Evolutionary conservation across 2,888 invertebrate species (phyloP), one percentile per base, ranked within the genome.

Genomic region (Morinoia aosen): DNA sequence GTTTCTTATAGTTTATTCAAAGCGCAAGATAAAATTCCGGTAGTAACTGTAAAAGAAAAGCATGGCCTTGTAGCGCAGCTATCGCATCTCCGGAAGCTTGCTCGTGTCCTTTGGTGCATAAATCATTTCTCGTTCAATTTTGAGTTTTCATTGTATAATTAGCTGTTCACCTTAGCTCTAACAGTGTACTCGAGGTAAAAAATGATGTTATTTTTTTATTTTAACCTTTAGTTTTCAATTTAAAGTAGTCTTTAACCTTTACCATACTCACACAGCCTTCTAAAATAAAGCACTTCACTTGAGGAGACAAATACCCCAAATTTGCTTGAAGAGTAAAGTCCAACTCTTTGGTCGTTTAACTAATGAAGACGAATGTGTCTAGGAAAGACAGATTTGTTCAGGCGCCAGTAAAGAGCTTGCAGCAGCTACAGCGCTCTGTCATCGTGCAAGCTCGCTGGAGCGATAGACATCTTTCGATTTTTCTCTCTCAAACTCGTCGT

Each of bases 381-480:
- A 76, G 25, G 76, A 76, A 76, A 19, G 76, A 76, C 76, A 33
- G 76, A 10, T 76, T 76, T 19, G 76, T 76, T 76, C 76, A 76
- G 25, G 76, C 25, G 76, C 76, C 25, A 76, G 76, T 33, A 33
- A 76, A 33, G 76, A 76, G 12, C 76, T 12, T 33, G 76, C 2
- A 16, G 14, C 33, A 16, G 76, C 33, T 16, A 76, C 25, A 33
- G 76, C 76, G 25, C 76, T 76, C 76, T 76, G 76, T 76, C 76
- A 76, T 76, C 76, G 12, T 76, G 25, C 76, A 76, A 25, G 76
- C 76, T 76, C 76, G 76, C 76, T 76, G 25, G 33, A 76, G 25
- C 76, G 76, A 76, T 76, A 76, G 76, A 76, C 76, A 76, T 76
- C 76, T 76, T 33, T 33, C 76, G 76, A 76, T 76, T 76, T 76